Evolutionary conservation across 1,140 invertebrate genomes (phyloP).

Genomic region (Coptotermes formosanus): DNA sequence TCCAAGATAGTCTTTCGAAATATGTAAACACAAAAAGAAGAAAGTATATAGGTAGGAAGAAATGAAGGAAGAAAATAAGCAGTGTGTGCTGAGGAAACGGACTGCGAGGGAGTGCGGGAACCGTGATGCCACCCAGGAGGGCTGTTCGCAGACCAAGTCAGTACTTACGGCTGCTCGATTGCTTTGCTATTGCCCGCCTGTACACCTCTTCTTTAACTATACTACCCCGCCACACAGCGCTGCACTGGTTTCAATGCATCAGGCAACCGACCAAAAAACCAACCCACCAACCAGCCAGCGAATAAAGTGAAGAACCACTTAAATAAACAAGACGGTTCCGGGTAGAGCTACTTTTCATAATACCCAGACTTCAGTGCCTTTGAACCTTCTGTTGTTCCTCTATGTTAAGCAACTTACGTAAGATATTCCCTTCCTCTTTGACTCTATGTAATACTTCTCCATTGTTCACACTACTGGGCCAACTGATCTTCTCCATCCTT

Average conservation of each 20-base stretch:
- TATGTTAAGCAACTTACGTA: no score
- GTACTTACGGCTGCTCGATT: slow-evolving; percentile 28
- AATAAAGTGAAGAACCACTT: no score
- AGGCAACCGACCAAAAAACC: no score
- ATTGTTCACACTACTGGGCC: no score
- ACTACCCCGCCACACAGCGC: background rate
- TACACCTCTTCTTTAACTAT: background rate
- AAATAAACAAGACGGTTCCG: no score
- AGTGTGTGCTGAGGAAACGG: background rate
- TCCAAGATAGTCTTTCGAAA: background rate
- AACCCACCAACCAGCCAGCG: no score
- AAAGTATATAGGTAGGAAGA: background rate
- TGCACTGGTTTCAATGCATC: background rate
- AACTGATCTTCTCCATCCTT: no score
- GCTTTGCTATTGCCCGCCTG: slow-evolving; percentile 24
- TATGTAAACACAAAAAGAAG: background rate
- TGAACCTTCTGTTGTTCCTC: no score
- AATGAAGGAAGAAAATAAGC: background rate
- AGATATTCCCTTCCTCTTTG: no score
- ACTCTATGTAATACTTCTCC: no score
- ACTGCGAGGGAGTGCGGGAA: background rate
- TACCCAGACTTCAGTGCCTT: no score
- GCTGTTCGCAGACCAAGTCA: slow-evolving; percentile 28
- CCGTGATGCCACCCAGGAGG: slow-evolving; percentile 32
- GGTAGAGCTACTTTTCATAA: no score